These are phyloP conservation scores for Hydrotaea cyrtoneurina DNA, from an alignment of 2,888 invertebrate species.

Conservation along the genomic window DNA sequence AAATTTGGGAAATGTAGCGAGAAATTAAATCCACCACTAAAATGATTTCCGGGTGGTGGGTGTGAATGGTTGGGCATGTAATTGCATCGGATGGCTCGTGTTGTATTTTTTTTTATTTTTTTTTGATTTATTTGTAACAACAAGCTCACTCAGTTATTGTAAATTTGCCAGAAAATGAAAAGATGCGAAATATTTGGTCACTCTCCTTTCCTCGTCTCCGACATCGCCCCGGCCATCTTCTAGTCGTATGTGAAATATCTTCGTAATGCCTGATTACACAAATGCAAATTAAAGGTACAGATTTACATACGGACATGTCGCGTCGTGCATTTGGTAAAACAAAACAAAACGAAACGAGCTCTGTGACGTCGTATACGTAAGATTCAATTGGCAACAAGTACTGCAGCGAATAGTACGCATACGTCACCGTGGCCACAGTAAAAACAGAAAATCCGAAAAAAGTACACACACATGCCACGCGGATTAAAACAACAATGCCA, in stretches of 20 bases:
- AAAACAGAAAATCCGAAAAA: no score
- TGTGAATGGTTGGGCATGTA: not conserved
- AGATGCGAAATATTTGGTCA: not conserved
- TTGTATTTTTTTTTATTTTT: no score
- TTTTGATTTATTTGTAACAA: no score
- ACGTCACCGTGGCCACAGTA: not conserved
- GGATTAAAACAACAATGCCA: no score
- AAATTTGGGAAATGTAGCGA: not conserved
- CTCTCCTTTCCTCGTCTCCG: not conserved
- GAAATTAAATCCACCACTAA: not conserved
- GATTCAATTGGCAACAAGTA: not conserved
- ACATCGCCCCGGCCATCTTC: no score
- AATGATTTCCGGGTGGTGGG: not conserved
- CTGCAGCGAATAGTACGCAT: conserved; percentile 11
- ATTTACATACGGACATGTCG: not conserved
- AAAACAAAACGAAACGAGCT: not conserved
- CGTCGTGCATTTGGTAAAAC: not conserved
- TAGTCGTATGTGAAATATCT: no score
- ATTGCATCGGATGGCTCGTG: not conserved
- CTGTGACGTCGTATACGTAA: conserved; percentile 15
- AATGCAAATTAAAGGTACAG: not conserved
- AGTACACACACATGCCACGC: no score
- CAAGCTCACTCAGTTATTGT: not conserved
- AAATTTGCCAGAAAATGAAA: conserved; percentile 9
- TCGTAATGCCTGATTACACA: not conserved